phyloP scores from a whole-genome alignment of 2,888 invertebrate species.

The Rhodophaea formosa region DNA sequence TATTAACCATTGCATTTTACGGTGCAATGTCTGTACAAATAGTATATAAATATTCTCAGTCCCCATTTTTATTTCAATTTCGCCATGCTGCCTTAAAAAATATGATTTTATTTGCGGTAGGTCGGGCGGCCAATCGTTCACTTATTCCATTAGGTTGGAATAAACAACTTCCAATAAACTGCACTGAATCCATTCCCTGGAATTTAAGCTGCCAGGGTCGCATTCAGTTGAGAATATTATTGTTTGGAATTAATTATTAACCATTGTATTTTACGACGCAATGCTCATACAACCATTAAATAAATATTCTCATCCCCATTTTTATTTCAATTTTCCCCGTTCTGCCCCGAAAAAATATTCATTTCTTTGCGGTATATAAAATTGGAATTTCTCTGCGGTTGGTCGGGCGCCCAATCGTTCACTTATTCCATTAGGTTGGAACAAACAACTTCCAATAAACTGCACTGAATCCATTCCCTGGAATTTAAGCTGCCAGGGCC shows the following conservation, averaged over 20 bases:
- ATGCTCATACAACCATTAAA: too few species aligned
- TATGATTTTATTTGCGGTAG: not conserved
- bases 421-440: slow-evolving; percentile 7
- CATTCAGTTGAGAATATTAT: too few species aligned
- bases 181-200: slow-evolving; percentile 9
- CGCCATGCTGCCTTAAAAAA: not conserved
- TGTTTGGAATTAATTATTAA: too few species aligned
- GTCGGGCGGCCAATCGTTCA: not conserved
- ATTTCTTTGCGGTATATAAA: too few species aligned
- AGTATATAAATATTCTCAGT: not conserved
- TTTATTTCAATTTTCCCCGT: not conserved
- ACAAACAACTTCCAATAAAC: slow-evolving; percentile 15
- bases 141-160: slow-evolving; percentile 10
- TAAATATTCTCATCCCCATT: not conserved
- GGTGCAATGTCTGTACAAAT: too few species aligned
- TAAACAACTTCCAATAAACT: slow-evolving; percentile 14
- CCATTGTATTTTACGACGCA: too few species aligned
- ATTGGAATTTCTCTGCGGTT: not conserved
- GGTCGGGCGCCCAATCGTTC: not conserved
- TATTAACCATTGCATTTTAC: too few species aligned
- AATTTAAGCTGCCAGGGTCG: too few species aligned
- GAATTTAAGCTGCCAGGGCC: slow-evolving; percentile 9
- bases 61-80: not conserved
- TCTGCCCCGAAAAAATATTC: too few species aligned
- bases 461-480: slow-evolving; percentile 10